Conservation (phyloP, 2,888 invertebrate genomes). For the Tenthredo amoena region DNA sequence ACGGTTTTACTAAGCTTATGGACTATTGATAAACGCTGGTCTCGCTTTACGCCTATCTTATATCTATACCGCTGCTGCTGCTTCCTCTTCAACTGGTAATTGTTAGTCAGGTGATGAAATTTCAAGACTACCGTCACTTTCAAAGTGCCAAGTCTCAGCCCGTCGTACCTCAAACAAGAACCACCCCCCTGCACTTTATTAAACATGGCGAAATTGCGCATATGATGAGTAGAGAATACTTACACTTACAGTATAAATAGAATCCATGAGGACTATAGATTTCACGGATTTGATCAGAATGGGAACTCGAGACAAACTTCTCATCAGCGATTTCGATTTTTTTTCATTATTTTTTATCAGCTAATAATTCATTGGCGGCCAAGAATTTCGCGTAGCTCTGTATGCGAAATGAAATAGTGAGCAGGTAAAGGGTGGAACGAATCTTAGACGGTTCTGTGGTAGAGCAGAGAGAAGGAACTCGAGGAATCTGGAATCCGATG, state of each 20-base stretch:
- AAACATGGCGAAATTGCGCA: not conserved
- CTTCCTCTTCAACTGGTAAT: conserved; percentile 24
- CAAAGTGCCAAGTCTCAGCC: conserved; percentile 31
- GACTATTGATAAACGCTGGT: conserved; percentile 72
- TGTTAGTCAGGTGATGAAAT: conserved; percentile 46
- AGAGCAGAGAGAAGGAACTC: conserved; percentile 63
- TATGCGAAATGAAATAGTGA: not conserved
- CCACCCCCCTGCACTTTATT: not conserved
- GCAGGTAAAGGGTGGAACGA: not conserved
- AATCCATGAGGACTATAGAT: not conserved
- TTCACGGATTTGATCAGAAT: not conserved
- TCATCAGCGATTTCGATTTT: too few relatives aligned
- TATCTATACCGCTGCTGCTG: not conserved
- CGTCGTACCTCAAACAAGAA: not conserved
- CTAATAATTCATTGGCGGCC: not conserved
- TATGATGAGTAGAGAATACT: not conserved
- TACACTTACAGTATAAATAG: not conserved
- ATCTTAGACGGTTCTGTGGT: not conserved
- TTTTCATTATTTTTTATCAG: not conserved
- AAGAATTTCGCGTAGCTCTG: not conserved
- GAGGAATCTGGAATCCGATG: conserved; percentile 73
- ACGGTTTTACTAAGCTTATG: conserved; percentile 72
- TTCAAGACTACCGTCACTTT: conserved; percentile 24
- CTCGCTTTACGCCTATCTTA: conserved; percentile 13
- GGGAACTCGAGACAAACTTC: not conserved